Conservation (phyloP, 2,888 invertebrate species). For the Colostygia pectinataria region DNA sequence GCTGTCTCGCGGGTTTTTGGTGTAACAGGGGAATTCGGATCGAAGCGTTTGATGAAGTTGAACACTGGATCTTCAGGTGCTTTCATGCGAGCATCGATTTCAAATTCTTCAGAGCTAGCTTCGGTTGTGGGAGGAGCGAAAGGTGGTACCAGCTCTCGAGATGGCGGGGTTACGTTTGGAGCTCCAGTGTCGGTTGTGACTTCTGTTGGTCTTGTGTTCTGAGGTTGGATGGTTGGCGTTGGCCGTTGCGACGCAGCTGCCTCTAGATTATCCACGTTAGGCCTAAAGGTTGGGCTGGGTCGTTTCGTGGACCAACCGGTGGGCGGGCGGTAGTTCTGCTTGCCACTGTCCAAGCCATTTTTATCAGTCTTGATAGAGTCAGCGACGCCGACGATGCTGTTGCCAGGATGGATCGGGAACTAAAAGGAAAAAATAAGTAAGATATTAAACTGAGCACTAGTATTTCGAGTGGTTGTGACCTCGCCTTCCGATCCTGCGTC, state of each 20-base stretch:
- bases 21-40: slow-evolving; percentile 67
- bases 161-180: slow-evolving; percentile 47
- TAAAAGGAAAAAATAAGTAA: slow-evolving; percentile 37
- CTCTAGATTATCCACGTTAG: slow-evolving; percentile 40
- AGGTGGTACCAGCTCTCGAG: slow-evolving; percentile 56
- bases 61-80: slow-evolving; percentile 57
- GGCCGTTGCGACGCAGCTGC: slow-evolving; percentile 57
- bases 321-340: slow-evolving; percentile 76
- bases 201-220: slow-evolving; percentile 26
- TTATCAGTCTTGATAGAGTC: slow-evolving; percentile 69
- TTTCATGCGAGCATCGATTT: slow-evolving; percentile 42
- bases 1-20: slow-evolving; percentile 51
- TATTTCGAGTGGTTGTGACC: too few relatives aligned
- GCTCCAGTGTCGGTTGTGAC: slow-evolving; percentile 11
- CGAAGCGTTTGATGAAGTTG: slow-evolving; percentile 75
- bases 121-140: slow-evolving; percentile 50
- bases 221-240: slow-evolving; percentile 50
- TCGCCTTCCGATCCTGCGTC: too few relatives aligned
- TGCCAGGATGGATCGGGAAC: slow-evolving; percentile 67
- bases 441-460: too few relatives aligned
- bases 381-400: slow-evolving; percentile 68
- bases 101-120: slow-evolving; percentile 45
- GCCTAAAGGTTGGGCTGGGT: slow-evolving; percentile 28
- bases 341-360: slow-evolving; percentile 68
- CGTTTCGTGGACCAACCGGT: slow-evolving; percentile 80